Percentiles rank a stretch among this genome's conserved stretches.
Conservation (phyloP, 1,140 invertebrate species). For the Atta texana region DNA sequence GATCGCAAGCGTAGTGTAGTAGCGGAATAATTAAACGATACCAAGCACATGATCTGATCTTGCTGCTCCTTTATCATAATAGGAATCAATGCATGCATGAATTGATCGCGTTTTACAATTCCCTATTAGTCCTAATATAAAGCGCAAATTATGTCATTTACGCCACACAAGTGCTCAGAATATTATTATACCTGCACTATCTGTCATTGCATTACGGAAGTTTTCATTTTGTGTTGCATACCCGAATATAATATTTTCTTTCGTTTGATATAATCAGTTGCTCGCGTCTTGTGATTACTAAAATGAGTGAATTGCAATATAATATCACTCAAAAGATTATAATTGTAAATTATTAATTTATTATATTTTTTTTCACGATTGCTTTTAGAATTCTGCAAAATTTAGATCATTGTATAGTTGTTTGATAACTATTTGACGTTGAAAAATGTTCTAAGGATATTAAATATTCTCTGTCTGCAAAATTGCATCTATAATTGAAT, state of each 20-base stretch:
- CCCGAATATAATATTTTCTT: not conserved
- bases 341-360: not conserved
- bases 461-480: not conserved
- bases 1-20: constrained; percentile 14
- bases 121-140: too few species aligned
- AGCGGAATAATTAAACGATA: constrained; percentile 49
- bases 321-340: not conserved
- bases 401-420: not conserved
- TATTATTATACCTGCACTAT: constrained; percentile 41
- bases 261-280: not conserved
- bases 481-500: not conserved
- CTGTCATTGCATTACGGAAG: constrained; percentile 41
- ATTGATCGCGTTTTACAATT: constrained; percentile 38
- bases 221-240: constrained; percentile 11
- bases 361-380: not conserved
- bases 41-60: constrained; percentile 34
- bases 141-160: too few species aligned
- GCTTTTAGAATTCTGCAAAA: not conserved
- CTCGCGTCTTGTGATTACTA: not conserved
- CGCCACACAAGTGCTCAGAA: constrained; percentile 7
- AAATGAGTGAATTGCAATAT: not conserved
- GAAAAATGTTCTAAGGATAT: not conserved
- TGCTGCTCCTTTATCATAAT: constrained; percentile 23
- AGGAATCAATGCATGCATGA: not conserved
- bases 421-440: not conserved